A percentile compares a stretch with the other conserved stretches of the same genome.
Evolutionary conservation across 2,113 vertebrate genomes (phyloP).

Genomic region (Rhineura floridana): DNA sequence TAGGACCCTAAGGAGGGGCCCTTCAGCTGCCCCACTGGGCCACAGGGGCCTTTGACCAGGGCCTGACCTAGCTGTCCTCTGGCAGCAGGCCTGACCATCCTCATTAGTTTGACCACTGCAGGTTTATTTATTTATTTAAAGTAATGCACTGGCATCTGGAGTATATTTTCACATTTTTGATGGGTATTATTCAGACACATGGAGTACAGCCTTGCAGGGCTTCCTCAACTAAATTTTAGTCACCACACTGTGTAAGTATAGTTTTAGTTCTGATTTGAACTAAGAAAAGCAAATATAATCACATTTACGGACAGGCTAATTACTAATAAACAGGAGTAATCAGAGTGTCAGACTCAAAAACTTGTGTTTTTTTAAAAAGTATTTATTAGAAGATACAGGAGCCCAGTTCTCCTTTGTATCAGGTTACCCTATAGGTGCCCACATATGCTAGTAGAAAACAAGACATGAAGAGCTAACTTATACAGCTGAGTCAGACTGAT

Average conservation of each 20-base stretch:
- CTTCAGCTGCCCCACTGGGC: too few species aligned
- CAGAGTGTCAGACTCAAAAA: not conserved
- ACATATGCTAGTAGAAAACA: not conserved
- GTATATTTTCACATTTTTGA: conserved; percentile 34
- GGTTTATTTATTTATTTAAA: conserved; percentile 43
- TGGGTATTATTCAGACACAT: not conserved
- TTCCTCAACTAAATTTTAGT: conserved; percentile 34
- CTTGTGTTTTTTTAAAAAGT: not conserved
- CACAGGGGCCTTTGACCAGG: too few species aligned
- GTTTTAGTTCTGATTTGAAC: not conserved
- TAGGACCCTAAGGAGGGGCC: too few species aligned
- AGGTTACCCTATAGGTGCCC: not conserved
- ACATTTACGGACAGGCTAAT: not conserved
- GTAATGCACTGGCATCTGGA: conserved; percentile 33
- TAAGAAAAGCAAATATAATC: not conserved
- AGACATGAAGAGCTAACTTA: not conserved
- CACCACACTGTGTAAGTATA: conserved; percentile 4
- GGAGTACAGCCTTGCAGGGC: conserved; percentile 17
- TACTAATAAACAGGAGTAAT: not conserved
- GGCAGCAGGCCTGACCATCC: not conserved
- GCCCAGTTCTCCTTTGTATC: not conserved
- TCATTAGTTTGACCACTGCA: not conserved
- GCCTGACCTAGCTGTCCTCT: too few species aligned
- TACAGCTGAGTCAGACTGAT: not conserved
- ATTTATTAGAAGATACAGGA: not conserved